Base-by-base conservation (phyloP, 2,113 vertebrate species). In the Misgurnus mizolepis region DNA sequence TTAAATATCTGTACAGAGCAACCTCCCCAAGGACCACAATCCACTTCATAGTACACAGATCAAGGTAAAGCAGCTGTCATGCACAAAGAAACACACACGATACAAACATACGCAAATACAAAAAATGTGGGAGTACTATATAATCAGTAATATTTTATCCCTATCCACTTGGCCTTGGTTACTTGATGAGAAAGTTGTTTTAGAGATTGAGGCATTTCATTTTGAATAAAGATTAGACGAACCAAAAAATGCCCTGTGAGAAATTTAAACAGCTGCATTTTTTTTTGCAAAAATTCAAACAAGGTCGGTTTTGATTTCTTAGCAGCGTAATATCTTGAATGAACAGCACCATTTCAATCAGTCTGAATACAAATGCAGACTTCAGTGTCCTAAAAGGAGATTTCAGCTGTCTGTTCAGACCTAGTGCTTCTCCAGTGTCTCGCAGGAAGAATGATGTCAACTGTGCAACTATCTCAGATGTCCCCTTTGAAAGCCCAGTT, bases 401-500 rank as follows among this genome's bases (percentile, higher is more conserved):
- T 75, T 75, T 64, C 58, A 75, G 73, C 73, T 75, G 58, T 60
- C 12, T 55, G 18, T 61, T 66, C 75, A 41, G 47, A 67, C 66
- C 75, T 47, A 65, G 75, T n/a, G 75, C 75, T 67, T 67, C 75
- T 77, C 75, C 75, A 77, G 75, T 77, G 75, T 67, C 75, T 77
- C 47, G 10, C 60, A 66, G 62, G 47, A 77, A 77, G 60, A 77
- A 66, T 77, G 75, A 77, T 77, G 47, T 77, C 75, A 77, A 77
- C 75, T 77, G 75, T 77, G 75, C 62, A 18, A 66, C 62, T 84
- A 76, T 83, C 80, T 62, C 82, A 40, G 73, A 80, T 80, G 81
- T 77, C 75, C 47, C 15, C 15, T 77, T 82, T 90, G 84, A 91
- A 88, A 86, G 85, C 84, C 27, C 80, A 68, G 78, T 85, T 75